Conservation (phyloP, 2,113 vertebrate species). For the Equus quagga region DNA sequence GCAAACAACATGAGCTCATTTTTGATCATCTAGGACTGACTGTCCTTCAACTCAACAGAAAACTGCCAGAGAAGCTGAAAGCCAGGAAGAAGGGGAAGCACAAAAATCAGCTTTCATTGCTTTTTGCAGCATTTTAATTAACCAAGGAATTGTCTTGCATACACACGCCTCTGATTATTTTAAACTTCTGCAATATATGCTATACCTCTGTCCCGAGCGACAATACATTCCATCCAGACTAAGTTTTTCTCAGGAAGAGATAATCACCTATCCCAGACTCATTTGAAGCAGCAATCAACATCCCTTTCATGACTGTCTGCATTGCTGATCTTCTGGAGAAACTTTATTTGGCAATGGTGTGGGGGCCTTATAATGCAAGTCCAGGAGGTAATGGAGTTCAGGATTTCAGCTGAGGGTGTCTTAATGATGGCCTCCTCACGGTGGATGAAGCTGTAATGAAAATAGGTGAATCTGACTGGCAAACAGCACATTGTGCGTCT, state of each 20-base stretch:
- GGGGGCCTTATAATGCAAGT: slow-evolving; percentile 42
- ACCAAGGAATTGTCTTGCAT: slow-evolving; percentile 62
- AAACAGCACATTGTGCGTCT: slow-evolving; percentile 61
- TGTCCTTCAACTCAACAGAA: slow-evolving; percentile 69
- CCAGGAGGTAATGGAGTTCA: slow-evolving; percentile 65
- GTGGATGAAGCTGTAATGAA: slow-evolving; percentile 61
- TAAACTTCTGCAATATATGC: slow-evolving; percentile 54
- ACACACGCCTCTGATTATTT: slow-evolving; percentile 60
- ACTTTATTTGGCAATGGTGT: slow-evolving; percentile 18
- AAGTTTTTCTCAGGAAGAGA: slow-evolving; percentile 63
- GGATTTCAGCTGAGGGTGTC: slow-evolving; percentile 45
- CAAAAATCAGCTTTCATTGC: slow-evolving; percentile 60
- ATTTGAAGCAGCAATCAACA: slow-evolving; percentile 53
- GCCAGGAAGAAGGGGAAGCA: slow-evolving; percentile 49
- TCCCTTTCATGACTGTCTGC: slow-evolving; percentile 51
- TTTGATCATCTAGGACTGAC: slow-evolving; percentile 50
- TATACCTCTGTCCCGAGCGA: slow-evolving; percentile 52
- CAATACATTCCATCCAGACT: slow-evolving; percentile 20
- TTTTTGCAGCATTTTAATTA: slow-evolving; percentile 68
- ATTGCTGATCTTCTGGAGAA: slow-evolving; percentile 26
- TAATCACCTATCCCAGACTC: slow-evolving; percentile 65
- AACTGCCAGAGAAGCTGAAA: slow-evolving; percentile 74
- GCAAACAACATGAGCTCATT: not conserved
- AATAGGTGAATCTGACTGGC: slow-evolving; percentile 62
- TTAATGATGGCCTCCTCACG: slow-evolving; percentile 60